phyloP scores from a whole-genome alignment of 2,797 vertebrate genomes.

The Anas capensis region DNA sequence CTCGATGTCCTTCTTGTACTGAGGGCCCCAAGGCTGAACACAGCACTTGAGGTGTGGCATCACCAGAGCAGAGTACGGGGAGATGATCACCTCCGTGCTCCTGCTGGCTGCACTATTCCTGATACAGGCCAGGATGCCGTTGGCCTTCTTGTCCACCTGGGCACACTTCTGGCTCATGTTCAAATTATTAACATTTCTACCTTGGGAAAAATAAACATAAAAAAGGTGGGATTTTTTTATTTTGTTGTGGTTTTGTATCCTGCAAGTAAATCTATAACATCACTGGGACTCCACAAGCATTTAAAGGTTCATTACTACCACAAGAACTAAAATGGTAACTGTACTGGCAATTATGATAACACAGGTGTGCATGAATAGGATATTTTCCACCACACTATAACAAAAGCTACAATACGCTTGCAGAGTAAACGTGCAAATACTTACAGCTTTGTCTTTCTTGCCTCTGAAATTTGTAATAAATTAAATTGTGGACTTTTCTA shows the following conservation, averaged over 20 bases:
- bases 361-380: slow-evolving; percentile 14
- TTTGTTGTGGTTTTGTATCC: background rate
- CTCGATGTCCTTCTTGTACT: too few species aligned
- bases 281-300: background rate
- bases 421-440: background rate
- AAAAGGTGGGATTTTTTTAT: background rate
- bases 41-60: too few species aligned
- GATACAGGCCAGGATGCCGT: too few species aligned
- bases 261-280: slow-evolving; percentile 1
- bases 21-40: too few species aligned
- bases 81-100: too few species aligned
- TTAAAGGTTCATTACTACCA: slow-evolving; percentile 43
- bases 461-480: slow-evolving; percentile 24
- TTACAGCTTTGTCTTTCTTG: slow-evolving; percentile 26
- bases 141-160: too few species aligned
- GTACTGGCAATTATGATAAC: slow-evolving; percentile 50
- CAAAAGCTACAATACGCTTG: background rate
- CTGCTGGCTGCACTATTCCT: too few species aligned
- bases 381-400: background rate
- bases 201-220: background rate
- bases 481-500: slow-evolving; percentile 22
- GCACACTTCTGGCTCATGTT: too few species aligned
- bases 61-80: too few species aligned
- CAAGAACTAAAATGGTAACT: slow-evolving; percentile 48
- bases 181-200: background rate